phyloP scores from a whole-genome alignment of 2,113 vertebrate species.

The Sciurus niger region DNA sequence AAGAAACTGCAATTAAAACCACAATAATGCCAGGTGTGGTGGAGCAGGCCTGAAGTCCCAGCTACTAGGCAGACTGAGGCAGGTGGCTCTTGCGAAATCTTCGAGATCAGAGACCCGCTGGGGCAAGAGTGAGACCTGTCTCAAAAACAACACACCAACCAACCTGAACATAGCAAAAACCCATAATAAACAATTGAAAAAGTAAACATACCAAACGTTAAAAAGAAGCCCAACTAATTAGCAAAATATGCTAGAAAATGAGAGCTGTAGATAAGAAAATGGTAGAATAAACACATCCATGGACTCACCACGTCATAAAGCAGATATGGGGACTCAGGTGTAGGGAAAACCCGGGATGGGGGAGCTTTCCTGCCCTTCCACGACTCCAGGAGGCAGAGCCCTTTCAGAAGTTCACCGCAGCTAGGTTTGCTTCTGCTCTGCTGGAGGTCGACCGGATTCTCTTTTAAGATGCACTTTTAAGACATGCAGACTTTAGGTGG shows the following conservation, averaged over 20 bases:
- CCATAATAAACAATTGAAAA: not conserved
- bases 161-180: not conserved
- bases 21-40: not conserved
- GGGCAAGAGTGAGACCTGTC: not conserved
- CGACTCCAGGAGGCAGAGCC: not conserved
- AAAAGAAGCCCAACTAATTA: not conserved
- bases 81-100: no score
- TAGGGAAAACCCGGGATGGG: not conserved
- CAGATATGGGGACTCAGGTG: not conserved
- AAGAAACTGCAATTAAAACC: not conserved
- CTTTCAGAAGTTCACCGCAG: not conserved
- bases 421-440: not conserved
- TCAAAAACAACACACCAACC: no score
- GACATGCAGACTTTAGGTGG: not conserved
- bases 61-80: not conserved
- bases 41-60: not conserved
- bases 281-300: not conserved
- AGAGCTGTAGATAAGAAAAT: not conserved
- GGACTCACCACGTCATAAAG: not conserved
- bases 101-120: not conserved
- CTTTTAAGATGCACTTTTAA: not conserved
- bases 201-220: not conserved
- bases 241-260: not conserved
- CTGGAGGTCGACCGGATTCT: not conserved
- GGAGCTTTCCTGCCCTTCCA: rapidly evolving